Base-by-base conservation (phyloP, 1,140 invertebrate genomes). In the Tenebrio molitor region DNA sequence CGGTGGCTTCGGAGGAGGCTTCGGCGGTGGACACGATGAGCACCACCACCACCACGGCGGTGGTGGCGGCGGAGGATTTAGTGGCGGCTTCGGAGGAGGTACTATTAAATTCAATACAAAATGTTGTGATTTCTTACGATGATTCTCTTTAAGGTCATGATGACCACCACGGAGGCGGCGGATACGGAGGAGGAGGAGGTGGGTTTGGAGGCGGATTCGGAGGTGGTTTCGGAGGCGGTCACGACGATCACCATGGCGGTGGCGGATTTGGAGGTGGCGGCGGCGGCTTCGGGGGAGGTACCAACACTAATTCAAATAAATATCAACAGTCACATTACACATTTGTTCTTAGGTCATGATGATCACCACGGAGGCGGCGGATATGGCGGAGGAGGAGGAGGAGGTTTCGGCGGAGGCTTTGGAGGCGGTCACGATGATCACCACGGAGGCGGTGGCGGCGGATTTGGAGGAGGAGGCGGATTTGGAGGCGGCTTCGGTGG, bases 201-300 rank as follows among this genome's bases (percentile, higher is more conserved):
- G 63, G 63, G 0, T 39, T 39, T 14, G 63, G 63, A 39, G 63
- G 63, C 7, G 58, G 58, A 4, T 64, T 64, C 25, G 72, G 68
- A 8, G 50, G 68, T 4, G 62, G 62, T 21, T 63, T 63, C 4
- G 62, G 39, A 34, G 70, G 63, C 12, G 72, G 72, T 33, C 41
- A 39, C 8, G 50, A 62, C 1, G 68, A 68, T 46, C 63, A 65
- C 63, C 29, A 39, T 15, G 58, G 58, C 14, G 44, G 71, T 17
- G 71, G 71, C 29, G 71, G 71, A 41, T 70, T 70, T 36, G 66
- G 71, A 16, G 71, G 71, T 1, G 64, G 62, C 63, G 64, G 69
- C 16, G 65, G 62, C 19, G 76, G 74, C 17, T 66, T 29, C 25
- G 75, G 75, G 23, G 74, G 74, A 21, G 71, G 68, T n/a, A 17